A percentile compares a stretch with the other conserved stretches of the same genome.
Conservation (phyloP, 2,797 vertebrate species). For the Aulostomus chinensis region DNA sequence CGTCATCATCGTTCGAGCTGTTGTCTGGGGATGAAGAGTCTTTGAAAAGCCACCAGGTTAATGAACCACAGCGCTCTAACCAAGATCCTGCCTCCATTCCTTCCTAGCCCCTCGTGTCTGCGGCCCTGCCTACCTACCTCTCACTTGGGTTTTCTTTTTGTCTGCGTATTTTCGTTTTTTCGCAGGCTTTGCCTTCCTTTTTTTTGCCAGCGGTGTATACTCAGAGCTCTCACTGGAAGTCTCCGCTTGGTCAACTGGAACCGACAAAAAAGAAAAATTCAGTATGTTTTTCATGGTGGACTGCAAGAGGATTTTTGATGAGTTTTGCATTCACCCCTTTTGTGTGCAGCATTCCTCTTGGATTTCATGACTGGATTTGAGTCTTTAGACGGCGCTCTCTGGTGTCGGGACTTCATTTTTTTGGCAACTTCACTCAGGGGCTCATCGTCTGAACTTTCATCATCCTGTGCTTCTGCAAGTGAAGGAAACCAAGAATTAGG, state of each 20-base stretch:
- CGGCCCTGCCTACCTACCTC: constrained; percentile 8
- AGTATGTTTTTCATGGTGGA: not conserved
- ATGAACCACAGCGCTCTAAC: no score
- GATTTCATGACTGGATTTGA: constrained; percentile 17
- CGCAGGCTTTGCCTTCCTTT: constrained; percentile 10
- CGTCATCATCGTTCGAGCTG: constrained; percentile 33
- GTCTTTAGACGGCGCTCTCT: constrained; percentile 2
- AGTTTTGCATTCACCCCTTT: constrained; percentile 23
- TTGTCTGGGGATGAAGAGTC: constrained; percentile 27
- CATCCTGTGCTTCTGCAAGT: constrained; percentile 34
- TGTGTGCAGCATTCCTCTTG: constrained; percentile 37
- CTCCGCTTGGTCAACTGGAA: constrained; percentile 52
- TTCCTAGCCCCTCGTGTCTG: not conserved
- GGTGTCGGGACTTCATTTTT: constrained; percentile 16
- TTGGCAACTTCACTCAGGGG: constrained; percentile 40
- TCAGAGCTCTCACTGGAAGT: constrained; percentile 56
- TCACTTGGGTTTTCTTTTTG: constrained; percentile 7
- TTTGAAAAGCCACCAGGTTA: not conserved
- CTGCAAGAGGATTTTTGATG: not conserved
- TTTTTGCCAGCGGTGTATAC: constrained; percentile 29
- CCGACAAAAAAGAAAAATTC: not conserved
- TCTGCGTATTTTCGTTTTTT: constrained; percentile 8
- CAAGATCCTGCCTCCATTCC: not conserved
- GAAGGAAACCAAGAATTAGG: not conserved
- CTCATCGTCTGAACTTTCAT: constrained; percentile 52